Percentiles rank a stretch among this genome's conserved stretches.
phyloP scores from a whole-genome alignment of 2,797 vertebrate genomes.

The Enteromius fasciolatus region DNA sequence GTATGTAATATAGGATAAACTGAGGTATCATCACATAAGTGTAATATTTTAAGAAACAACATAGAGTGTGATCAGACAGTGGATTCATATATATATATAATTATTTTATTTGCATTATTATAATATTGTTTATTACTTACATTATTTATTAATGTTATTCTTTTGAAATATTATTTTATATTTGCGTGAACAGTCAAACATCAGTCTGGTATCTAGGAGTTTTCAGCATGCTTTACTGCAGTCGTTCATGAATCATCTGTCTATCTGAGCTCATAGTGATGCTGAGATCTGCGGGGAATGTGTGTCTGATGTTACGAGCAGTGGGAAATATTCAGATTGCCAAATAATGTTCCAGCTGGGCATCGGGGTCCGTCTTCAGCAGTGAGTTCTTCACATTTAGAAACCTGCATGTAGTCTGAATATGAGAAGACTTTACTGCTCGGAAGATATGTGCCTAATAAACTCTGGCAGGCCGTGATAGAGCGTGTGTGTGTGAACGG shows the following conservation, averaged over 20 bases:
- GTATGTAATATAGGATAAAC: background rate
- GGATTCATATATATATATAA: too few relatives aligned
- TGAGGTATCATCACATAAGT: background rate
- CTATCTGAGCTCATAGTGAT: background rate
- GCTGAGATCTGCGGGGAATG: slow-evolving; percentile 17
- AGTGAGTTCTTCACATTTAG: slow-evolving; percentile 19
- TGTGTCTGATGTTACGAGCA: slow-evolving; percentile 18
- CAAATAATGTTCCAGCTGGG: slow-evolving; percentile 37
- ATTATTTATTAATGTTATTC: slow-evolving; percentile 1
- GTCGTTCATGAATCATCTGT: background rate
- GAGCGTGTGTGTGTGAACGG: slow-evolving; percentile 64
- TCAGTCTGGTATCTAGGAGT: background rate
- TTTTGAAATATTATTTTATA: background rate
- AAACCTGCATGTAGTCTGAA: background rate
- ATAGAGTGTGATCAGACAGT: background rate
- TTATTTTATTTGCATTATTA: background rate
- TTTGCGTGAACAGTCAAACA: background rate
- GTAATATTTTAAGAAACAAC: background rate
- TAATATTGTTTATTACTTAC: background rate
- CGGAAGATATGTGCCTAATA: slow-evolving; percentile 8
- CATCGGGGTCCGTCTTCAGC: slow-evolving; percentile 8
- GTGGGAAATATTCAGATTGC: slow-evolving; percentile 46
- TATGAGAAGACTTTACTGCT: background rate
- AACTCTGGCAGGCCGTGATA: slow-evolving; percentile 8
- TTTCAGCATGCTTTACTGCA: background rate